Evolutionary conservation across 2,113 vertebrate species (phyloP).

Genomic region (Dasyurus viverrinus): DNA sequence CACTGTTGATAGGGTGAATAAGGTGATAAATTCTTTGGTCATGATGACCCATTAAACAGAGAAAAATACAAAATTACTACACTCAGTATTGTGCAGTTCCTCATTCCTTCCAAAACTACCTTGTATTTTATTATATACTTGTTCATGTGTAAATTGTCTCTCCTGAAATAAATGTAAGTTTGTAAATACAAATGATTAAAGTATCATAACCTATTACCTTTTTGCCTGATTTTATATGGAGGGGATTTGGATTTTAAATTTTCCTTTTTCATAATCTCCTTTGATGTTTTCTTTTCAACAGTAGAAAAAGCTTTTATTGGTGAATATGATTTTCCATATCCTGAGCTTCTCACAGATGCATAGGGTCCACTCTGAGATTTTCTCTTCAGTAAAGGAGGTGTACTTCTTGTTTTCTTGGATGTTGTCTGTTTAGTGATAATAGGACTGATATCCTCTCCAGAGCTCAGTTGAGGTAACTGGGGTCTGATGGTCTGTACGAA

Average conservation of each 20-base stretch:
- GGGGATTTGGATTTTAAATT: slow-evolving; percentile 74
- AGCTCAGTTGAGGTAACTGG: slow-evolving; percentile 36
- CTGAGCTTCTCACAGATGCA: slow-evolving; percentile 83
- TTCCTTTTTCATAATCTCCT: slow-evolving; percentile 76
- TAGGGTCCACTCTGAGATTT: slow-evolving; percentile 76
- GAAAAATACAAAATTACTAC: not conserved
- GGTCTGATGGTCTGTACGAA: slow-evolving; percentile 66
- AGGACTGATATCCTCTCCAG: slow-evolving; percentile 71
- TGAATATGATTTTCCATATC: slow-evolving; percentile 82
- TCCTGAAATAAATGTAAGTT: not conserved
- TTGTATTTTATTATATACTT: too few relatives aligned
- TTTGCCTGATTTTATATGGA: slow-evolving; percentile 79
- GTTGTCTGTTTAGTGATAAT: slow-evolving; percentile 62
- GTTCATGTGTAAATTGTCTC: too few relatives aligned
- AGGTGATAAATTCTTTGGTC: not conserved
- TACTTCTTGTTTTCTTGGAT: slow-evolving; percentile 78
- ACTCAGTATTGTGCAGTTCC: too few relatives aligned
- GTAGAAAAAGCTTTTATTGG: slow-evolving; percentile 75
- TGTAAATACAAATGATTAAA: not conserved
- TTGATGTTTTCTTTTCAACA: slow-evolving; percentile 81
- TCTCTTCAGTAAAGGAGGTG: slow-evolving; percentile 78
- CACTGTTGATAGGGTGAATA: not conserved
- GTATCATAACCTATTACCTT: slow-evolving; percentile 81
- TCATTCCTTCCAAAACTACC: too few relatives aligned
- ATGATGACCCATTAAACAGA: not conserved